These are phyloP conservation scores for Ophiodon elongatus DNA, from an alignment of 2,113 vertebrate species.

Conservation along the genomic window DNA sequence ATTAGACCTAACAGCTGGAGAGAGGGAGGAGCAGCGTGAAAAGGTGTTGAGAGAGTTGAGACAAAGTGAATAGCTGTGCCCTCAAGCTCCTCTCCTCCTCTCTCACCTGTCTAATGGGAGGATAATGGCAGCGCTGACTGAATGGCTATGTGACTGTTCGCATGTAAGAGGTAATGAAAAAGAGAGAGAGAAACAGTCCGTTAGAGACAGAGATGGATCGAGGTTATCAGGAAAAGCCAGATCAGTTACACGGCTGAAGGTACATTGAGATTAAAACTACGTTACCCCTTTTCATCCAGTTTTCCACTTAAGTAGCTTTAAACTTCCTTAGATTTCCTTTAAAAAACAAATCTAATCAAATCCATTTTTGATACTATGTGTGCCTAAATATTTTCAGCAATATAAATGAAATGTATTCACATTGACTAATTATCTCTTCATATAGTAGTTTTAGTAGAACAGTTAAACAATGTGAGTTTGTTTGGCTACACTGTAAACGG, in stretches of 20 bases:
- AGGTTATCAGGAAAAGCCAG: background rate
- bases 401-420: background rate
- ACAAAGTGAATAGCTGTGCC: constrained; percentile 57
- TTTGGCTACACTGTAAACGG: background rate
- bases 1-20: constrained; percentile 49
- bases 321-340: background rate
- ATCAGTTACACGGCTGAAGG: background rate
- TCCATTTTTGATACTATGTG: background rate
- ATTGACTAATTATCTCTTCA: background rate
- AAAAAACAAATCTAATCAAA: background rate
- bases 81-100: constrained; percentile 42
- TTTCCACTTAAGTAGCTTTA: background rate
- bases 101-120: constrained; percentile 64
- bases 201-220: background rate
- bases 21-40: constrained; percentile 55
- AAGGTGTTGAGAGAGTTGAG: constrained; percentile 65
- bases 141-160: constrained; percentile 23
- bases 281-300: background rate
- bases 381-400: background rate
- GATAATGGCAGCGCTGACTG: constrained; percentile 56
- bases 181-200: constrained; percentile 9
- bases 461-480: background rate
- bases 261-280: background rate
- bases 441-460: background rate
- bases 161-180: constrained; percentile 20